phyloP scores from a whole-genome alignment of 2,113 vertebrate genomes.

The Varanus komodoensis region DNA sequence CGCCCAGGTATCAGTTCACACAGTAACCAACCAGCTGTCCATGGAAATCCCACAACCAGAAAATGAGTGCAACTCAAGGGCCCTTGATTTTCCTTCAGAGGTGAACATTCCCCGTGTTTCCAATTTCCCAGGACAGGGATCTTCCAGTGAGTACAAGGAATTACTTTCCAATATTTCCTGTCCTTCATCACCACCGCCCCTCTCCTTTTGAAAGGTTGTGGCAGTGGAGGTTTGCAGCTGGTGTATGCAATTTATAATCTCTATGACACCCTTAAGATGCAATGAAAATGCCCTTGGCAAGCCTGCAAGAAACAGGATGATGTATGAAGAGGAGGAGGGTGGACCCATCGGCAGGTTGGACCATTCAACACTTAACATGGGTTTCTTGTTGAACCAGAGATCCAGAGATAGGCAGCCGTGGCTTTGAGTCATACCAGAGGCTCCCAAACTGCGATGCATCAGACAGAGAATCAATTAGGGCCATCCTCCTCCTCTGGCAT shows the following conservation, averaged over 20 bases:
- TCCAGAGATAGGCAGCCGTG: not conserved
- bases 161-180: too few relatives aligned
- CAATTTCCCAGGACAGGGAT: not conserved
- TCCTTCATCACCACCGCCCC: not conserved
- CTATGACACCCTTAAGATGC: not conserved
- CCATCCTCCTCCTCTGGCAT: constrained; percentile 14
- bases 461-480: not conserved
- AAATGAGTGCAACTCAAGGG: not conserved
- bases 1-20: too few relatives aligned
- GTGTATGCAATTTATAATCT: not conserved
- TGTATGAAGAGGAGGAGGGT: constrained; percentile 19
- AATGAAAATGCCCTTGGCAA: constrained; percentile 1
- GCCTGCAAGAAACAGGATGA: not conserved
- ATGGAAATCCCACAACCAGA: too few relatives aligned
- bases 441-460: constrained; percentile 2
- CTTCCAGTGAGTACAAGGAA: not conserved
- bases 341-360: not conserved
- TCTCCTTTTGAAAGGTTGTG: not conserved
- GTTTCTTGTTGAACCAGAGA: constrained; percentile 7
- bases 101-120: not conserved
- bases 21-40: too few relatives aligned
- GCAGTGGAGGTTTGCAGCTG: not conserved
- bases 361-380: not conserved
- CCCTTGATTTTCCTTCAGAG: not conserved
- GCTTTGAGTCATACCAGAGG: constrained; percentile 29